Percentiles rank a stretch among this genome's conserved stretches.
Conservation (phyloP, 2,113 vertebrate species). For the Pontoporia blainvillei region DNA sequence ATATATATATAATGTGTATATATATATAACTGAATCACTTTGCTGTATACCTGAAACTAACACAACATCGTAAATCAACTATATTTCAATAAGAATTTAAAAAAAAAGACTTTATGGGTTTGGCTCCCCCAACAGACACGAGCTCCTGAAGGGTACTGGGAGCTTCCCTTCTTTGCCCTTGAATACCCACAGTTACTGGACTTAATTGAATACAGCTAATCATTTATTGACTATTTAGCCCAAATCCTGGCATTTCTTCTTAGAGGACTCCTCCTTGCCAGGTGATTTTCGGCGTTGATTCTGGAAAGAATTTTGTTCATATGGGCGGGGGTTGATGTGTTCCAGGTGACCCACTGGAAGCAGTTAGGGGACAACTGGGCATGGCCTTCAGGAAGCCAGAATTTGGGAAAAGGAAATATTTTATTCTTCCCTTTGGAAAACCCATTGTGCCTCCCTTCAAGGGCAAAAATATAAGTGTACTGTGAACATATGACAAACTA, state of each 20-base stretch:
- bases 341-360: background rate
- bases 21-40: background rate
- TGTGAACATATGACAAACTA: background rate
- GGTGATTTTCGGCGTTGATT: background rate
- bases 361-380: background rate
- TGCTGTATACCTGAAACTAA: background rate
- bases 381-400: background rate
- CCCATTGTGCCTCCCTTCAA: rapidly evolving
- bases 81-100: background rate
- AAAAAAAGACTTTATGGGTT: background rate
- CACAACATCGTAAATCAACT: background rate
- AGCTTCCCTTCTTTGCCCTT: background rate
- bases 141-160: background rate
- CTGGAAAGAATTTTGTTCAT: background rate
- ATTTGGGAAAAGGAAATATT: background rate
- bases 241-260: background rate
- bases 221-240: background rate
- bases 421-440: background rate
- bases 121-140: background rate
- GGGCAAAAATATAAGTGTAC: background rate
- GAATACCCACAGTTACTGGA: background rate
- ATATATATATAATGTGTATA: background rate
- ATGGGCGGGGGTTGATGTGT: background rate
- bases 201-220: background rate
- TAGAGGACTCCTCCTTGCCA: background rate